phyloP scores from a whole-genome alignment of 1,140 invertebrate species.

The Plectrocnemia conspersa region DNA sequence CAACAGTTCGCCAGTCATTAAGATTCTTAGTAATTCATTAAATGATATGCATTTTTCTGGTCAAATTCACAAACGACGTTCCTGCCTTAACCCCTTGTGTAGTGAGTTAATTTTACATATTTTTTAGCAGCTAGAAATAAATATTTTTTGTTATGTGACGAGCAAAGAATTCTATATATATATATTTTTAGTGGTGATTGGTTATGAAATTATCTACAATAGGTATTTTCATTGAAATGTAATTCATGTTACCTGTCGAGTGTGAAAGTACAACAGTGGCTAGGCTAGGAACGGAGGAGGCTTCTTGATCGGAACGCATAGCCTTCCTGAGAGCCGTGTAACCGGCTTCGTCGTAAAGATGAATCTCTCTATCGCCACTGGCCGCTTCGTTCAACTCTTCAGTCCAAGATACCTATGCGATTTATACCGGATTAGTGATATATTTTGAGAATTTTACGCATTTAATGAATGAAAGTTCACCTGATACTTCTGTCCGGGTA shows the following conservation, averaged over 20 bases:
- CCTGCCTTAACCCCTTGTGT: too few relatives aligned
- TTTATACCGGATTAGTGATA: not conserved
- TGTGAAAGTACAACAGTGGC: constrained; percentile 72
- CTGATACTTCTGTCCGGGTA: constrained; percentile 9
- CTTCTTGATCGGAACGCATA: constrained; percentile 63
- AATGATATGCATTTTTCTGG: too few relatives aligned
- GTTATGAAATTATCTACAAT: too few relatives aligned
- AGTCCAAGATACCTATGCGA: constrained; percentile 84
- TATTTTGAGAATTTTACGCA: not conserved
- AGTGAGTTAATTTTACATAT: too few relatives aligned
- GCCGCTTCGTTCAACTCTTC: constrained; percentile 74
- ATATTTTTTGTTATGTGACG: too few relatives aligned
- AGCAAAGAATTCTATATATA: too few relatives aligned
- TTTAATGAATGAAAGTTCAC: constrained; percentile 5
- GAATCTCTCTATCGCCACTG: constrained; percentile 74
- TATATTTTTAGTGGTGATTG: too few relatives aligned
- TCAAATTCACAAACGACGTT: too few relatives aligned
- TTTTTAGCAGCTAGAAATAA: too few relatives aligned
- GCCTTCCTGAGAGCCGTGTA: constrained; percentile 77
- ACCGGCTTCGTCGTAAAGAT: constrained; percentile 86
- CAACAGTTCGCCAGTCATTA: too few relatives aligned
- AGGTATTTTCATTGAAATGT: too few relatives aligned
- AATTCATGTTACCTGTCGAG: constrained; percentile 70
- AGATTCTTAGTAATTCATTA: too few relatives aligned
- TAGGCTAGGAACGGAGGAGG: constrained; percentile 64